Conservation (phyloP, 2,113 vertebrate genomes). For the Podiceps cristatus region DNA sequence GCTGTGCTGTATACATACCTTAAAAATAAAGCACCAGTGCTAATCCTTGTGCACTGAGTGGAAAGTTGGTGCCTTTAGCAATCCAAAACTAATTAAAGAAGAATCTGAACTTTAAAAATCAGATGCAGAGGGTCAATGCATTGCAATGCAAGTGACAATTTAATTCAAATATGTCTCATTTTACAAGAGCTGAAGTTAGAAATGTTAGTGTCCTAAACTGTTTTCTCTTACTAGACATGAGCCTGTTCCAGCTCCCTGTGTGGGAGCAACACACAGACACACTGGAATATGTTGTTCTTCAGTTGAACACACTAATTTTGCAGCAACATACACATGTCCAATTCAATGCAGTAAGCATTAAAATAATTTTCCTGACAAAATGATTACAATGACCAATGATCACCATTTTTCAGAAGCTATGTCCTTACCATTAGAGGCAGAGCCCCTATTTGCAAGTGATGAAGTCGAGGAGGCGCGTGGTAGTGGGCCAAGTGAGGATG, state of each 20-base stretch:
- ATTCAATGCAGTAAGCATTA: neutral
- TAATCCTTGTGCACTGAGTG: neutral
- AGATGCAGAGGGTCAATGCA: slow-evolving; percentile 80
- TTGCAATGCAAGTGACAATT: slow-evolving; percentile 50
- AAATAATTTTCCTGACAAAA: neutral
- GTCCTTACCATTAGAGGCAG: slow-evolving; percentile 93
- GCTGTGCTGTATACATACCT: neutral
- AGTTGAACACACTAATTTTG: neutral
- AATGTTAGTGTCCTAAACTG: neutral
- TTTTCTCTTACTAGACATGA: neutral
- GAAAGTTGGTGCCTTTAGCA: neutral
- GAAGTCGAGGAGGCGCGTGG: slow-evolving; percentile 94
- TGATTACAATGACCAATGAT: neutral
- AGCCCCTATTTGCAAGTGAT: slow-evolving; percentile 91
- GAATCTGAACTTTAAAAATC: slow-evolving; percentile 52
- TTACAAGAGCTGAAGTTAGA: slow-evolving; percentile 37
- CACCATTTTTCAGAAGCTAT: neutral
- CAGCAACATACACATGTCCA: neutral
- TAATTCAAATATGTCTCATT: neutral
- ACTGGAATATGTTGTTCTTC: neutral
- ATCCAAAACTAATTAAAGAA: neutral
- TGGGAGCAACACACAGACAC: neutral
- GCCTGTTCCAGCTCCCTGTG: neutral
- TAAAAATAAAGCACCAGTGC: neutral
- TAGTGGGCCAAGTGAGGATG: slow-evolving; percentile 97